These are phyloP conservation scores for Brachionus plicatilis DNA, from an alignment of 1,140 invertebrate genomes.

Conservation along the genomic window DNA sequence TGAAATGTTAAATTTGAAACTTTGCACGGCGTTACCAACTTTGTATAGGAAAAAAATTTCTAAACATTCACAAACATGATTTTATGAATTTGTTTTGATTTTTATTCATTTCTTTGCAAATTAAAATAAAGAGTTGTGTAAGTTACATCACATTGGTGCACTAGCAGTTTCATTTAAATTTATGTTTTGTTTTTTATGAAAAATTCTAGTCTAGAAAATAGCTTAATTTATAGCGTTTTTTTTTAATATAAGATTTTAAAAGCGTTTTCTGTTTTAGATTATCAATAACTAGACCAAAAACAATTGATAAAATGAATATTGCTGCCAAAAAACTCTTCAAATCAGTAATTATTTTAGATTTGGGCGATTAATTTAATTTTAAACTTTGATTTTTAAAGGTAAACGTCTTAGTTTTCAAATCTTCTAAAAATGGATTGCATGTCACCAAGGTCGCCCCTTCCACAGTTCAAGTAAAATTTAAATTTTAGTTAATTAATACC, in stretches of 20 bases:
- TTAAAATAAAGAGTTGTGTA: neutral
- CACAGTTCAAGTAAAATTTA: neutral
- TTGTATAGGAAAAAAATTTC: neutral
- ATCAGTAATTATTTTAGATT: neutral
- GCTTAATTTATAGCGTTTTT: slow-evolving; percentile 1
- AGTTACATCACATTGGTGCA: neutral
- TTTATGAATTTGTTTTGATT: neutral
- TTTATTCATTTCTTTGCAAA: neutral
- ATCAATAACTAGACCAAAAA: neutral
- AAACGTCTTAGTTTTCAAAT: neutral
- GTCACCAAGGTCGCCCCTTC: neutral
- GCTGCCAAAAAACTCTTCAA: slow-evolving; percentile 27
- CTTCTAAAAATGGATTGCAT: neutral
- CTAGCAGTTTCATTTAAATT: neutral
- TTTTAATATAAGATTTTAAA: neutral
- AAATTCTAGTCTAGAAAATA: slow-evolving; percentile 16
- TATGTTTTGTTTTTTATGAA: slow-evolving; percentile 12
- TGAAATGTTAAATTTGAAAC: neutral
- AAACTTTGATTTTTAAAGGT: neutral
- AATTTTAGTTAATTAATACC: neutral
- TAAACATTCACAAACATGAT: neutral
- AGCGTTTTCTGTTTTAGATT: neutral
- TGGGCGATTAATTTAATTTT: neutral
- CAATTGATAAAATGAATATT: neutral
- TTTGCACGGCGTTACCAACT: neutral